phyloP scores from a whole-genome alignment of 2,797 vertebrate species.

The Tachyglossus aculeatus region DNA sequence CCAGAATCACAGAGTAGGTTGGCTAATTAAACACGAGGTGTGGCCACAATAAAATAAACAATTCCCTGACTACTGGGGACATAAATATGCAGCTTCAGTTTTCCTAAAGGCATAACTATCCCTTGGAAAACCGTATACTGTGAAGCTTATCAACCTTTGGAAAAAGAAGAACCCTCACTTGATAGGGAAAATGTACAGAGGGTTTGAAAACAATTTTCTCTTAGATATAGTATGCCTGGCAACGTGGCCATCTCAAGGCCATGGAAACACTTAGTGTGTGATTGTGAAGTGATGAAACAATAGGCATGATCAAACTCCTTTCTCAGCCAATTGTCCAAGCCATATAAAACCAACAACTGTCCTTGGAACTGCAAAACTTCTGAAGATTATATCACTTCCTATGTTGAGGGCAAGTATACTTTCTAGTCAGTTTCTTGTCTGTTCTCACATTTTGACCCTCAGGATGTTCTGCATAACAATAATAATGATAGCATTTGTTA shows the following conservation, averaged over 20 bases:
- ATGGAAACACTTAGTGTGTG: conserved; percentile 57
- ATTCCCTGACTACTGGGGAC: neutral
- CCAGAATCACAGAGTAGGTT: neutral
- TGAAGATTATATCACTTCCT: too few relatives aligned
- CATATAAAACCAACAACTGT: neutral
- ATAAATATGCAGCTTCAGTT: neutral
- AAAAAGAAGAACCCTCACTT: neutral
- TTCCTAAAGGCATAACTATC: conserved; percentile 3
- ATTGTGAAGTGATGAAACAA: conserved; percentile 58
- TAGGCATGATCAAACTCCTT: conserved; percentile 18
- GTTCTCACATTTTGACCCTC: too few relatives aligned
- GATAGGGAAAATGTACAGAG: conserved; percentile 14
- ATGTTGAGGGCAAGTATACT: too few relatives aligned
- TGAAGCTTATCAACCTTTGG: neutral
- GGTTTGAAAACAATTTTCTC: conserved; percentile 23
- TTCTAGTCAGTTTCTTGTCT: too few relatives aligned
- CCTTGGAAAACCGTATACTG: neutral
- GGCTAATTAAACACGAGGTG: neutral
- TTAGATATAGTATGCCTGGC: conserved; percentile 35
- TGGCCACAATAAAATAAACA: neutral
- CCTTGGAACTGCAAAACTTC: too few relatives aligned
- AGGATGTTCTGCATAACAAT: too few relatives aligned
- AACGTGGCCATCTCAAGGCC: conserved; percentile 43
- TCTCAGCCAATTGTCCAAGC: conserved; percentile 12
- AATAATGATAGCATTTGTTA: too few relatives aligned